Percentiles rank a stretch among this genome's conserved stretches.
Evolutionary conservation across 2,113 vertebrate genomes (phyloP).

Genomic region (Ceuthmochares aereus): DNA sequence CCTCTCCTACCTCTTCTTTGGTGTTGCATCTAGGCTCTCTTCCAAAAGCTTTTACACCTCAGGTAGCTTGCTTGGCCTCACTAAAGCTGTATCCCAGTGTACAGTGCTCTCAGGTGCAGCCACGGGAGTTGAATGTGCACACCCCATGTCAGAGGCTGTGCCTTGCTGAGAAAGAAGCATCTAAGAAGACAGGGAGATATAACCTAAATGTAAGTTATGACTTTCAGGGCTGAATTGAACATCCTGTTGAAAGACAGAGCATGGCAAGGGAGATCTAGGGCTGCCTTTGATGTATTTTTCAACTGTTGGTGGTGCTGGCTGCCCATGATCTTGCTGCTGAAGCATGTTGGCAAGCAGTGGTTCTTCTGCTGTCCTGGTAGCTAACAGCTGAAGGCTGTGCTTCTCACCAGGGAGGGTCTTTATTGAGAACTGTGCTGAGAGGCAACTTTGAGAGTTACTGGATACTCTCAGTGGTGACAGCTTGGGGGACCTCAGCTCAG

Average conservation of each 20-base stretch:
- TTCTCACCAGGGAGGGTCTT: background rate
- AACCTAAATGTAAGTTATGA: background rate
- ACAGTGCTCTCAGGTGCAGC: background rate
- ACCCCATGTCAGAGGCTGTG: background rate
- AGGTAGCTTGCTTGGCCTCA: fast-evolving
- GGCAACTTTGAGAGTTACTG: background rate
- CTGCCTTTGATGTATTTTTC: background rate
- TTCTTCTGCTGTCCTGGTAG: background rate
- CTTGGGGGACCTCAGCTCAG: background rate
- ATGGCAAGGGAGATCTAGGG: background rate
- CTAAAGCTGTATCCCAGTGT: background rate
- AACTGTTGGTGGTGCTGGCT: background rate
- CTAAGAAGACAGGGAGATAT: background rate
- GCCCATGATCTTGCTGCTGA: background rate
- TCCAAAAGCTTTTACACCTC: background rate
- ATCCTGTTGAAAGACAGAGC: background rate
- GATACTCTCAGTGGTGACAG: background rate
- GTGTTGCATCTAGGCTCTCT: background rate
- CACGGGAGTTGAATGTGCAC: background rate
- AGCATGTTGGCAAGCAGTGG: background rate
- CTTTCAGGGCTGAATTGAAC: background rate
- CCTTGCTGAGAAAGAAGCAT: background rate
- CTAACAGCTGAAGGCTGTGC: background rate
- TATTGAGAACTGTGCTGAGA: background rate
- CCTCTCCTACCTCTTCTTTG: background rate